Base-by-base conservation (phyloP, 2,888 invertebrate genomes). In the Drosophila emarginata region DNA sequence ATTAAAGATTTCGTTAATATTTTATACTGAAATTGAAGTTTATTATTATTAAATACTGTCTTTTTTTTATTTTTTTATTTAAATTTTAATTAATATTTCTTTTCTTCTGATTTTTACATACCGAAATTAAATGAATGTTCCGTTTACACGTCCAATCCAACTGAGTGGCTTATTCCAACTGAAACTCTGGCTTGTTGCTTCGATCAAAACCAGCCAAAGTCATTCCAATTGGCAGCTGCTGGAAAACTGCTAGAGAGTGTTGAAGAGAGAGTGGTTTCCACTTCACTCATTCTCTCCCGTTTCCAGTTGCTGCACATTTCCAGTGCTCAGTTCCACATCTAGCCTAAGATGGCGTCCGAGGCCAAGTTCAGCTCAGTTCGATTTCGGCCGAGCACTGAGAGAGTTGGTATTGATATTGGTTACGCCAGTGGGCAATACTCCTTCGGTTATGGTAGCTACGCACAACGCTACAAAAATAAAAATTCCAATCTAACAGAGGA, bases 271-370 rank as follows among this genome's bases (percentile, higher is more conserved):
- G 5, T n/a, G 26, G 21, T 40, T 36, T 7, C 58, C 6, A 4
- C 5, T 5, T 4, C 21, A 18, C 18, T 45, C 32, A 9, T 32
- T 32, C 26, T 26, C 26, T 26, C 26, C 5, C 9, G 9, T 40
- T 79, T 80, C 74, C 72, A 73, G 65, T 57, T 61, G 40, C 59
- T n/a, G 54, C 61, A 60, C 54, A 78, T 67, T 79, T 40, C 74
- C 69, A 77, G 21, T 65, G 66, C 63, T 72, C 74, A 64, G 59
- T 61, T 60, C 15, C 23, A 50, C 32, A n/a, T n/a, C 18, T 32
- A 66, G 62, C 71, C 74, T 89, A 91, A 91, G 86, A 91, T 91
- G 91, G 91, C 91, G 91, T 88, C 91, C 87, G 81, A 82, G 89
- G 85, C 89, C 88, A 87, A 87, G 86, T 88, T 86, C 88, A 88